These are phyloP conservation scores for Strix uralensis DNA, from an alignment of 2,113 vertebrate species.

Conservation along the genomic window DNA sequence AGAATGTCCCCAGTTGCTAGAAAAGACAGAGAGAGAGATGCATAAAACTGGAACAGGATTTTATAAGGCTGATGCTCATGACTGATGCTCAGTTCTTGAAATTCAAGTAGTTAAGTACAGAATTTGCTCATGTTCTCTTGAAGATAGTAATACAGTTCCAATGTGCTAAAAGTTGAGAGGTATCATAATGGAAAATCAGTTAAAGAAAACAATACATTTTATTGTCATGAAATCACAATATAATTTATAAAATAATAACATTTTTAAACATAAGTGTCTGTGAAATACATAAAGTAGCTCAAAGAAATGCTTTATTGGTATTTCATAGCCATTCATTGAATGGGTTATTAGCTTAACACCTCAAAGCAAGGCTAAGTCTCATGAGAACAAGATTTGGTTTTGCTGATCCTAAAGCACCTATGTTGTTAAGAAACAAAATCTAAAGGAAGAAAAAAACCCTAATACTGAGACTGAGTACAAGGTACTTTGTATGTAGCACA, in stretches of 20 bases:
- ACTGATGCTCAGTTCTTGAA: not conserved
- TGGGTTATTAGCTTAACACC: not conserved
- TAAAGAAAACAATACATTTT: not conserved
- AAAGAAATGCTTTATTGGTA: not conserved
- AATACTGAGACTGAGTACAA: constrained; percentile 5
- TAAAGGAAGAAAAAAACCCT: not conserved
- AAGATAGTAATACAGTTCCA: not conserved
- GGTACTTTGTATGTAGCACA: constrained; percentile 25
- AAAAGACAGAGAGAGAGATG: not conserved
- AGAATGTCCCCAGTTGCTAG: not conserved
- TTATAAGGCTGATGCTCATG: not conserved
- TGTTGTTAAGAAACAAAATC: constrained; percentile 28
- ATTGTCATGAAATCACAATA: not conserved
- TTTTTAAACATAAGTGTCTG: not conserved
- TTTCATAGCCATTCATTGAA: not conserved
- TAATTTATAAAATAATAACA: not conserved
- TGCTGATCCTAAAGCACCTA: not conserved
- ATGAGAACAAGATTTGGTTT: not conserved
- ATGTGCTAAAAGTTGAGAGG: not conserved
- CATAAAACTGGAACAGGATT: not conserved
- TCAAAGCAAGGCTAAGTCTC: not conserved
- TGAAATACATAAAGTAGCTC: not conserved
- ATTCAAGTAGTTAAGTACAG: not conserved
- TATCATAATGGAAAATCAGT: not conserved
- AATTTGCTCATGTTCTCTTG: not conserved